These are phyloP conservation scores for Takifugu rubripes DNA, from an alignment of 2,797 vertebrate species.

Conservation along the genomic window DNA sequence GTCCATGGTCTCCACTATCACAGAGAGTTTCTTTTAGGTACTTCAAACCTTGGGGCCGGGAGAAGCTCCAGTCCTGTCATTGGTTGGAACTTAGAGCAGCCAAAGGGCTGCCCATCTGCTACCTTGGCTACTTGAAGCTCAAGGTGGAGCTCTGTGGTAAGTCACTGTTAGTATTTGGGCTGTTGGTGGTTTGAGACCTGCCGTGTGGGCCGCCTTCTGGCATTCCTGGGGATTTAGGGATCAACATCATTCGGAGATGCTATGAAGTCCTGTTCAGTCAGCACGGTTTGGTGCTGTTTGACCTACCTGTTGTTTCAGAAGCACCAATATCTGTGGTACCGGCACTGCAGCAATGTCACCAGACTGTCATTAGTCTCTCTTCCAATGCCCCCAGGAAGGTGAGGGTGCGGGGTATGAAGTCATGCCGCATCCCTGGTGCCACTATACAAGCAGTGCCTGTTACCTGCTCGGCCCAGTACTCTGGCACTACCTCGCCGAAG, in stretches of 20 bases:
- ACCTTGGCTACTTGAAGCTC: not conserved
- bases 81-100: not conserved
- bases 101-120: not conserved
- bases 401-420: not conserved
- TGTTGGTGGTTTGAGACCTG: not conserved
- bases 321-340: not conserved
- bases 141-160: not conserved
- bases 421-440: not conserved
- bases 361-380: not conserved
- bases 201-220: not conserved
- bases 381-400: fast-evolving
- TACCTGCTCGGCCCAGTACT: not conserved
- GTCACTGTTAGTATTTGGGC: not conserved
- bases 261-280: not conserved
- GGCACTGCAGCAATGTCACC: not conserved
- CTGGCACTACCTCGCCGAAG: not conserved
- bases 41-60: no score
- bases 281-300: not conserved
- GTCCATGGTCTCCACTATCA: no score
- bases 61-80: not conserved
- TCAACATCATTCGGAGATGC: not conserved
- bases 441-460: not conserved
- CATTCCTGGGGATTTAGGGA: not conserved
- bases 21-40: not conserved
- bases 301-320: not conserved